A percentile compares a stretch with the other conserved stretches of the same genome.
These are phyloP conservation scores for Procavia capensis DNA, from an alignment of 2,113 vertebrate genomes.

Conservation along the genomic window DNA sequence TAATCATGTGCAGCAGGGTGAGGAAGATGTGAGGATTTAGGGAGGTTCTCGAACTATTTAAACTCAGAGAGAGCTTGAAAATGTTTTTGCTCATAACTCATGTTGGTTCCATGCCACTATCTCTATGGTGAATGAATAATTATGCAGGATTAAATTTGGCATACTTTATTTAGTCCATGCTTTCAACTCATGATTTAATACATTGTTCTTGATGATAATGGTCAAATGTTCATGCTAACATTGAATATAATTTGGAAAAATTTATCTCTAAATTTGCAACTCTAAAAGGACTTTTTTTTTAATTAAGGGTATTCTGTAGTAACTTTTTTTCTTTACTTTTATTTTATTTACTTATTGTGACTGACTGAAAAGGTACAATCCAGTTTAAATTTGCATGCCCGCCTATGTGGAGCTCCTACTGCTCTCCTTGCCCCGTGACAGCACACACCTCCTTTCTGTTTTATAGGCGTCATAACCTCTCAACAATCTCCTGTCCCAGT, in stretches of 20 bases:
- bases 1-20: not conserved
- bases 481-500: too few species aligned
- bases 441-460: too few species aligned
- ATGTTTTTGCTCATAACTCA: slow-evolving; percentile 43
- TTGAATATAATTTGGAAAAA: not conserved
- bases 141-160: not conserved
- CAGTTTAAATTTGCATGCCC: too few species aligned
- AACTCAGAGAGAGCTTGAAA: slow-evolving; percentile 38
- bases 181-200: slow-evolving; percentile 19
- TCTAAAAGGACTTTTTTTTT: slow-evolving; percentile 22
- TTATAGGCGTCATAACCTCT: too few species aligned
- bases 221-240: not conserved
- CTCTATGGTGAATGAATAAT: not conserved
- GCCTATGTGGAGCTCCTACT: too few species aligned
- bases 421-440: too few species aligned
- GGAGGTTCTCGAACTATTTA: slow-evolving; percentile 57
- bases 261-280: not conserved
- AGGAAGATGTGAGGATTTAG: not conserved
- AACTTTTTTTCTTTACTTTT: too few species aligned
- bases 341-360: too few species aligned
- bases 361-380: too few species aligned
- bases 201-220: not conserved
- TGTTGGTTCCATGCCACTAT: not conserved
- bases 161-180: not conserved
- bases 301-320: not conserved